These are phyloP conservation scores for Hedychridium roseum DNA, from an alignment of 2,888 invertebrate species.

Conservation along the genomic window DNA sequence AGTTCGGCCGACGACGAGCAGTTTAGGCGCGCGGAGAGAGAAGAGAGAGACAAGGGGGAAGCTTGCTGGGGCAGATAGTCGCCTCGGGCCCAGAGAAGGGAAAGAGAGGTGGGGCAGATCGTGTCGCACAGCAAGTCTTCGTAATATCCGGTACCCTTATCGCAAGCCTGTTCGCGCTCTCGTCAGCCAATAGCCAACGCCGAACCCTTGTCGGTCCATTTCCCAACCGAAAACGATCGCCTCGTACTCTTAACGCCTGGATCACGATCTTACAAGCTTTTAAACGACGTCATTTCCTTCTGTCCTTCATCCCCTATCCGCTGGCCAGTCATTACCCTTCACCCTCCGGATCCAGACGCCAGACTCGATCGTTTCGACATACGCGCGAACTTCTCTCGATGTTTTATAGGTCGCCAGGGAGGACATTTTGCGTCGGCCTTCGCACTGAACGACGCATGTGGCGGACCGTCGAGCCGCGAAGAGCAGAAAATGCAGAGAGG, in stretches of 20 bases:
- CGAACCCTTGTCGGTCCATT: too few species aligned
- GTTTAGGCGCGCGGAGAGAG: slow-evolving; percentile 24
- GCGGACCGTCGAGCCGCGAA: slow-evolving; percentile 8
- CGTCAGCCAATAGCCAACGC: too few species aligned
- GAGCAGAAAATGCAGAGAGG: not conserved
- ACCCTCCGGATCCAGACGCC: not conserved
- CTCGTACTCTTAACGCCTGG: too few species aligned
- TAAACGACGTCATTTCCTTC: too few species aligned
- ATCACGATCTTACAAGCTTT: too few species aligned
- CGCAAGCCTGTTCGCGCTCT: slow-evolving; percentile 17
- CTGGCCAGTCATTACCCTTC: not conserved
- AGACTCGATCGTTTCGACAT: too few species aligned
- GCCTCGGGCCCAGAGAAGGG: slow-evolving; percentile 10
- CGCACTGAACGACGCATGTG: slow-evolving; percentile 11
- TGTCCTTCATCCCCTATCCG: not conserved
- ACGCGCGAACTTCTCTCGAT: too few species aligned
- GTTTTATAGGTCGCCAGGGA: too few species aligned
- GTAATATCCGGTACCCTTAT: slow-evolving; percentile 30
- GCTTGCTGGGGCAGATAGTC: slow-evolving; percentile 3
- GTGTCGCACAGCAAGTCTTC: slow-evolving; percentile 12
- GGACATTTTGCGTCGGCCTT: slow-evolving; percentile 10
- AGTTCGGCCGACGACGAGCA: slow-evolving; percentile 37
- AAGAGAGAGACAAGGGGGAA: slow-evolving; percentile 19
- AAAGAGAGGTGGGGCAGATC: slow-evolving; percentile 4
- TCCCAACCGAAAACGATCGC: too few species aligned